Evolutionary conservation across 2,888 invertebrate species (phyloP).

Genomic region (Clostera curtula): DNA sequence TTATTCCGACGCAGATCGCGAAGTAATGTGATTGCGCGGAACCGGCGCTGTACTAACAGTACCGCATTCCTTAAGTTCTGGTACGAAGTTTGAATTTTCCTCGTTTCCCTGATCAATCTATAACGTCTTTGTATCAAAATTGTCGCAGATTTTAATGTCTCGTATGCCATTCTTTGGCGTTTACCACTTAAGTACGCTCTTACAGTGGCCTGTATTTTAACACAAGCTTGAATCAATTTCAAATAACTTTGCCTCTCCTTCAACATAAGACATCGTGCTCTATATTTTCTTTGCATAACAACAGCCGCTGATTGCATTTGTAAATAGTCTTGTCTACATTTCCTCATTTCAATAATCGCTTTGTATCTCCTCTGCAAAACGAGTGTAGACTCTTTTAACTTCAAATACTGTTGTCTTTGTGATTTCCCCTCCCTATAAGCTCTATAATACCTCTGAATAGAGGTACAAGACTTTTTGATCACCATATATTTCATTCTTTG

Average conservation of each 20-base stretch:
- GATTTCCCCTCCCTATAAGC: conserved; percentile 31
- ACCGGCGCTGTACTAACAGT: conserved; percentile 47
- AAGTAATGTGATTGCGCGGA: conserved; percentile 34
- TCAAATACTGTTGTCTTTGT: conserved; percentile 38
- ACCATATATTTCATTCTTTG: conserved; percentile 44
- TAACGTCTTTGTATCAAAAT: conserved; percentile 55
- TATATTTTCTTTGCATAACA: conserved; percentile 48
- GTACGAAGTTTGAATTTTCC: conserved; percentile 33
- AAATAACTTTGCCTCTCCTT: conserved; percentile 42
- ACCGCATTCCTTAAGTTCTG: conserved; percentile 29
- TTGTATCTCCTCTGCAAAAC: conserved; percentile 44
- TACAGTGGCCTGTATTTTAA: conserved; percentile 56
- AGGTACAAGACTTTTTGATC: conserved; percentile 38
- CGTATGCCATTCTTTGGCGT: conserved; percentile 34
- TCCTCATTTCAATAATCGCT: conserved; percentile 41
- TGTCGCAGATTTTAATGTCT: conserved; percentile 34
- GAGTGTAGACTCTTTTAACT: conserved; percentile 31
- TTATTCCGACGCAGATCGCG: conserved; percentile 23
- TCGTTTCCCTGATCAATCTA: conserved; percentile 33
- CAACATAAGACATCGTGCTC: conserved; percentile 43
- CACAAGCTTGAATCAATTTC: conserved; percentile 38
- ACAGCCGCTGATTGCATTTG: conserved; percentile 24
- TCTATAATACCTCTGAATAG: conserved; percentile 58
- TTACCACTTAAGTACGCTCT: conserved; percentile 34
- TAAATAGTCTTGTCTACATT: conserved; percentile 32